phyloP scores from a whole-genome alignment of 1,140 invertebrate genomes.

The Chrysomallon squamiferum region DNA sequence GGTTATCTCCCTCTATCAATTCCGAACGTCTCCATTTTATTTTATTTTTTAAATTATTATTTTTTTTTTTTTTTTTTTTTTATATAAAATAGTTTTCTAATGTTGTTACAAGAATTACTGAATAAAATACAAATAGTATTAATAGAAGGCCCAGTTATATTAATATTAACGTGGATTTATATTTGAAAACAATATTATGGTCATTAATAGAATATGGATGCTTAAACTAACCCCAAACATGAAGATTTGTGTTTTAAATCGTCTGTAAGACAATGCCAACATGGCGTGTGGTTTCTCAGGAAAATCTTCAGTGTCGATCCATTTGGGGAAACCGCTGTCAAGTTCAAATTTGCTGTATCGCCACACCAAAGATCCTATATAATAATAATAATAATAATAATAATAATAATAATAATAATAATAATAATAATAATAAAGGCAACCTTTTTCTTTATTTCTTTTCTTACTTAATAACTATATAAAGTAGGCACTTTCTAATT shows the following conservation, averaged over 20 bases:
- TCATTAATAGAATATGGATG: too few species aligned
- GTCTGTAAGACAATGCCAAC: not conserved
- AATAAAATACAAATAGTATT: too few species aligned
- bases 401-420: not conserved
- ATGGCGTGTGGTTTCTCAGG: not conserved
- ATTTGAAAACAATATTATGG: too few species aligned
- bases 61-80: too few species aligned
- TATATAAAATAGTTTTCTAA: too few species aligned
- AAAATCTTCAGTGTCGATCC: not conserved
- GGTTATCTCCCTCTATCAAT: too few species aligned
- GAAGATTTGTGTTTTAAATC: slow-evolving; percentile 3
- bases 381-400: not conserved
- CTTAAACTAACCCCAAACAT: slow-evolving; percentile 12
- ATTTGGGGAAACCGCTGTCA: slow-evolving; percentile 11
- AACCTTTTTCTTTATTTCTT: not conserved
- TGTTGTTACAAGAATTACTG: too few species aligned
- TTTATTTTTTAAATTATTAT: too few species aligned
- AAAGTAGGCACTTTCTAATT: not conserved
- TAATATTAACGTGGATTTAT: too few species aligned
- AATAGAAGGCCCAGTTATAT: too few species aligned
- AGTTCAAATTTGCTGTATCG: slow-evolving; percentile 15
- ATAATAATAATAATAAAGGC: not conserved
- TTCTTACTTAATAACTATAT: not conserved
- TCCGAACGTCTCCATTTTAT: too few species aligned
- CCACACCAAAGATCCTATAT: slow-evolving; percentile 13